A percentile compares a stretch with the other conserved stretches of the same genome.
Evolutionary conservation across 1,140 invertebrate species (phyloP).

Genomic region (Danaus plexippus): DNA sequence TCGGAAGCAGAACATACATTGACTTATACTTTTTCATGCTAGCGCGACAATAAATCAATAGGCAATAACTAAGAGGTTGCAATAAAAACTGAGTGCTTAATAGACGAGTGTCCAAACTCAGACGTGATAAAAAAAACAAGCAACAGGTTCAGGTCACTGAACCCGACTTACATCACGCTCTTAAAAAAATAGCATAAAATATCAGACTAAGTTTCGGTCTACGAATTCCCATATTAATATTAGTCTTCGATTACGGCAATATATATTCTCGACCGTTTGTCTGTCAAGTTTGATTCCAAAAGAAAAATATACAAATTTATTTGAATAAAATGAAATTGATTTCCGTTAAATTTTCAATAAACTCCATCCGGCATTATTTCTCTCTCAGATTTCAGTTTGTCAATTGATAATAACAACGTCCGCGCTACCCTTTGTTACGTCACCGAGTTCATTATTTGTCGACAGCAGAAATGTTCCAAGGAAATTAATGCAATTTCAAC

Average conservation of each 20-base stretch:
- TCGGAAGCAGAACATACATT: too few relatives aligned
- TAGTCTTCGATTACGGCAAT: conserved; percentile 7
- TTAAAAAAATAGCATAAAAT: conserved; percentile 36
- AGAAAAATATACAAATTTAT: too few relatives aligned
- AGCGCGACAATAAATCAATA: conserved; percentile 44
- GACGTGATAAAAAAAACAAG: conserved; percentile 38
- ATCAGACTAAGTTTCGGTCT: conserved; percentile 11
- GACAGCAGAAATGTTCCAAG: conserved; percentile 3
- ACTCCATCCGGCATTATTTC: conserved; percentile 2
- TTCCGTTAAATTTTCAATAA: too few relatives aligned
- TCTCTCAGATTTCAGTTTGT: conserved; percentile 5
- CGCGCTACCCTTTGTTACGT: conserved; percentile 9
- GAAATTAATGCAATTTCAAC: conserved; percentile 10
- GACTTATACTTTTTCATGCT: conserved; percentile 6
- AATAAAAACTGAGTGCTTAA: conserved; percentile 46
- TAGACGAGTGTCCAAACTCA: conserved; percentile 38
- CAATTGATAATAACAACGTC: conserved; percentile 8
- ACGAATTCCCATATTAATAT: conserved; percentile 14
- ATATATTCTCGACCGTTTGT: not conserved
- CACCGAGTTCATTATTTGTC: conserved; percentile 7
- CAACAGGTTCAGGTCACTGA: conserved; percentile 46
- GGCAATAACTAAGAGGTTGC: conserved; percentile 33
- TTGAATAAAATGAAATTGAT: too few relatives aligned
- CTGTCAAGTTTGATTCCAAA: too few relatives aligned
- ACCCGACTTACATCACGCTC: conserved; percentile 42